These are phyloP conservation scores for Rhogogaster chlorosoma DNA, from an alignment of 2,888 invertebrate species.

Conservation along the genomic window DNA sequence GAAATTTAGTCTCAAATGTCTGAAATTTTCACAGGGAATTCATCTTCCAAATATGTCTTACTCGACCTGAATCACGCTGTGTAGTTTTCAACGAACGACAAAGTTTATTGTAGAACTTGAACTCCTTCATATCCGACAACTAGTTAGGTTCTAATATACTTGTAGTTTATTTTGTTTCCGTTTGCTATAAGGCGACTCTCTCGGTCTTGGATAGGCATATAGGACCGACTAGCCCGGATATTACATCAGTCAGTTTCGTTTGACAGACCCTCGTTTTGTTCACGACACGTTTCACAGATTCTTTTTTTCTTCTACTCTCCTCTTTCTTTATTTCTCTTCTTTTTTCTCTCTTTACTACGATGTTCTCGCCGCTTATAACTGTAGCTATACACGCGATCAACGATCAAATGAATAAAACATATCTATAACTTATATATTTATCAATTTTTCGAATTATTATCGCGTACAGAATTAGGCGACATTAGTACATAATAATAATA, in stretches of 20 bases:
- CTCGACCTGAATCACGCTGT: too few species aligned
- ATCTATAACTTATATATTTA: too few species aligned
- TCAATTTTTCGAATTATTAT: too few species aligned
- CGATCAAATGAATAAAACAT: not conserved
- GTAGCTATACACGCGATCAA: not conserved
- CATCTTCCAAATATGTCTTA: too few species aligned
- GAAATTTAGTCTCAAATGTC: too few species aligned
- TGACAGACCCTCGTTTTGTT: not conserved
- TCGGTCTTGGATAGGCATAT: not conserved
- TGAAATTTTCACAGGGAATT: too few species aligned
- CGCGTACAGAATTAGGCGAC: not conserved
- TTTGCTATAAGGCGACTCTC: not conserved
- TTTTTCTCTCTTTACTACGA: not conserved
- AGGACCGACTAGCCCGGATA: slow-evolving; percentile 1
- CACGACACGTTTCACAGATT: slow-evolving; percentile 8
- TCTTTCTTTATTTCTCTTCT: not conserved
- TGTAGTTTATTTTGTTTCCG: slow-evolving; percentile 16
- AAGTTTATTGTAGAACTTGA: not conserved
- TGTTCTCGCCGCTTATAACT: not conserved
- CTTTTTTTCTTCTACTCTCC: not conserved
- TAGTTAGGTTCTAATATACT: not conserved
- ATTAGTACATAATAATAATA: not conserved
- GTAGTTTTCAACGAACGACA: not conserved
- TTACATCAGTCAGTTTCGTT: slow-evolving; percentile 19
- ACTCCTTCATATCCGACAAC: not conserved